Evolutionary conservation across 2,113 vertebrate species (phyloP), one percentile per base, ranked within the genome.

Genomic region (Pavo muticus): DNA sequence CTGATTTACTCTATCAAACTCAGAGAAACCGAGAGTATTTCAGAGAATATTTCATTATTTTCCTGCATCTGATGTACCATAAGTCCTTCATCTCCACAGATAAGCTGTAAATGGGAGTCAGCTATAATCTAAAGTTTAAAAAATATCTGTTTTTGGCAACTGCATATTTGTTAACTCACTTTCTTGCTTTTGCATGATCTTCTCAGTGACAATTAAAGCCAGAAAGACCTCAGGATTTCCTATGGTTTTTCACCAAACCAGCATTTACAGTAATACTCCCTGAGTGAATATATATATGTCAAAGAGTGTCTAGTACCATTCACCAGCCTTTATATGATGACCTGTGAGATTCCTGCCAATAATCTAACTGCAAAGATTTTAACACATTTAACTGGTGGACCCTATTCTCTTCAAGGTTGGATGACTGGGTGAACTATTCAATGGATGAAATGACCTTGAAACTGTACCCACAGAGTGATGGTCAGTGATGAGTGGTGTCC

Each of bases 241-340:
- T 44, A 1, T 4, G 37, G 5, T 23, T 83, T 76, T 56, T 40
- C 47, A 83, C 11, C 11, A 69, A 56, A 69, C 7, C 1, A 1
- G 6, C 9, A 40, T 37, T 37, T 59, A n/a, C 25, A 59, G 37
- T n/a, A 27, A 40, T 23, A 68, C 14, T 4, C 29, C 23, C 0
- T 59, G 0, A 45, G 24, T 75, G 2, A 37, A 3, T 9, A 42
- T 2, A 21, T 2, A 0, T 17, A 4, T 3, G 2, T 21, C 37
- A 37, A 14, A 63, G 39, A 56, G 21, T 47, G 29, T 30, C 13
- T 50, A 50, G 10, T 42, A 32, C 10, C 57, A 25, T 18, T 15
- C 9, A 40, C 27, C 30, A 78, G 21, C 20, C 8, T 84, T 67
- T 61, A 24, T 48, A 45, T 32, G 35, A 8, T 16, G 75, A 4